Base-by-base conservation (phyloP, 2,888 invertebrate genomes). In the Anarsia innoxiella region DNA sequence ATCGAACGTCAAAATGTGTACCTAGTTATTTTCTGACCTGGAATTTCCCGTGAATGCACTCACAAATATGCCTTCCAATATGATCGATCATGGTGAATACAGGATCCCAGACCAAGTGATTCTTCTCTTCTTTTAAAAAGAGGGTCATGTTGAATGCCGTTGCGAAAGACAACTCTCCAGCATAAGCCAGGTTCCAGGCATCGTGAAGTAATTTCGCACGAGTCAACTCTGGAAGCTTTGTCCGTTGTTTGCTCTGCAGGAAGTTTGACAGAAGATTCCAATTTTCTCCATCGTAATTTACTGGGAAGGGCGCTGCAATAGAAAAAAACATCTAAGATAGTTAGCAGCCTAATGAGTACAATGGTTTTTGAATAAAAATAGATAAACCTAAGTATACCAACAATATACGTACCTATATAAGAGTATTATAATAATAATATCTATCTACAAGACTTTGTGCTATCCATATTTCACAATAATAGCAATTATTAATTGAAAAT, bases 51-150 rank as follows among this genome's bases (percentile, higher is more conserved):
- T 91, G 70, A n/a, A 82, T 61, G 86, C 47, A 91, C 86, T 68
- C 59, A 38, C 87, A 39, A 86, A 93, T 90, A 49, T 91, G 91
- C 42, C 90, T 84, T 16, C 93, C 91, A 36, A 94, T 87, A 52
- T 93, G 93, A 62, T 94, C 93, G 31, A 94, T 90, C 84, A 93
- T 91, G 1, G 93, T 93, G 56, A 94, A 94, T 5, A 93, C 89
- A 0, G 93, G 92, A 60, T 92, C 91, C 94, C 94, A 94, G 0
- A 93, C 93, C 0, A 93, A 71, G 48, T 92, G 91, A 44, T 92
- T 88, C 15, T 90, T 86, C 66, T 94, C 94, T 31, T 88, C 80
- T 54, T 88, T 89, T 60, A 94, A 72, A 54, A 93, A 93, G 23
- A 92, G 69, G 0, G 93, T 93, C 91, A 94, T 92, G 53, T 93